Evolutionary conservation across 2,888 invertebrate species (phyloP), one percentile per base, ranked within the genome.

Genomic region (Neoitamus cyanurus): DNA sequence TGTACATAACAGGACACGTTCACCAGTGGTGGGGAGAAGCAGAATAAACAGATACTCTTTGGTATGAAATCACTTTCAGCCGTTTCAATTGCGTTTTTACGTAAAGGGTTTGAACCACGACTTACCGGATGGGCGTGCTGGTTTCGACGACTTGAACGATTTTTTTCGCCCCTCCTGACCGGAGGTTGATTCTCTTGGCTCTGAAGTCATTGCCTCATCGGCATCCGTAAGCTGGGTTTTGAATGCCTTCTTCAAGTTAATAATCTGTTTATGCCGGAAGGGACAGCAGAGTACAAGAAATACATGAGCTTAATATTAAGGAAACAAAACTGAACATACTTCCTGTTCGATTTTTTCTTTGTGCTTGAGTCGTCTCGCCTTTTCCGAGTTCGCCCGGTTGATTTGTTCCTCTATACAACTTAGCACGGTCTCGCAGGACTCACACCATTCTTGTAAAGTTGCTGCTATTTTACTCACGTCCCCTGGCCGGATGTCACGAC

Each of bases 351-450:
- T 95, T 86, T 94, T 94, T 85, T 96, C 94, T 88, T 96, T 96
- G 87, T 97, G 95, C 88, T 95, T 94, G 36, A 96, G 93, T 78
- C 96, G 94, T 87, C 94, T 94, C 85, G 96, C 95, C 90, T 98
- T 98, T 88, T 97, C 96, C 7, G 93, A 91, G 90, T 98, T 98
- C 0, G 98, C 98, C 83, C 95, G 93, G 86, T 94, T 94, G 87
- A 98, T 97, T 92, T 98, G 98, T 83, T 94, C 93, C 89, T 98
- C 98, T 7, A 99, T 97, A 87, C 97, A 97, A 86, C 93, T 94
- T 84, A 98, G 93, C 30, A 98, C 97, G 2, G 95, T 94, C 89
- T 98, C 97, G 89, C 98, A 99, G 1, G 96, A 93, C 86, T 96
- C 94, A 89, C 97, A 97, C 98, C 98, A 97, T 87, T 96, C 95